Evolutionary conservation across 2,113 vertebrate genomes (phyloP), one percentile per base, ranked within the genome.

Genomic region (Aegotheles bennettii): DNA sequence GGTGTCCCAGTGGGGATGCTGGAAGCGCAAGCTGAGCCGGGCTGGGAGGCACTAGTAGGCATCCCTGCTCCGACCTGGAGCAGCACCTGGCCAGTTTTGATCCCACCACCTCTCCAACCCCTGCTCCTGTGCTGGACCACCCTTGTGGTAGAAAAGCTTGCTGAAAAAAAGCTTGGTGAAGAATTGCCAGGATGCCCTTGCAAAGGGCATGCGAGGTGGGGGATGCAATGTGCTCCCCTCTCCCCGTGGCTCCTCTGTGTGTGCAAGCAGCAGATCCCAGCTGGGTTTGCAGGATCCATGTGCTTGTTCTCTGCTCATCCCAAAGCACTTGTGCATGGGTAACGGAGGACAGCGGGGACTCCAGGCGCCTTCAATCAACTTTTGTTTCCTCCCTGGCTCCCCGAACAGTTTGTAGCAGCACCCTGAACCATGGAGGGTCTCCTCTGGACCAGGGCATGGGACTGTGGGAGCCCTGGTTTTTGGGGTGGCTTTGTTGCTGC

Each of bases 1-100:
- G 86, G 43, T 73, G 59, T 90, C 89, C 89, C 47, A 31, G 28
- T 73, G 61, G 86, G 75, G 53, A 85, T 76, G 79, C 83, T 92
- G 83, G 75, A 73, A 60, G 33, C 13, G 0, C 48, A 83, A 78
- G 61, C 93, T 90, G 85, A 85, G 35, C 42, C 35, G n/a, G 74
- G 86, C 79, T 92, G 70, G 48, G 61, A 80, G 61, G 75, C 56
- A 48, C 60, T 1, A 2, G 31, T 16, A 59, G 75, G 26, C 26
- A 68, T 87, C 90, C 69, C 50, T 61, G 64, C 87, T 36, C 29
- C 0, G 0, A 53, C 11, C 17, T 0, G 0, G 31, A 79, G 57
- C 80, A 31, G 45, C 2, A 2, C 61, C 47, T 3, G 0, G 25
- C 15, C 60, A 19, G 61, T 70, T 86, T 23, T 8, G 68, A 65